Evolutionary conservation across 2,797 vertebrate species (phyloP).

Genomic region (Gila robusta): DNA sequence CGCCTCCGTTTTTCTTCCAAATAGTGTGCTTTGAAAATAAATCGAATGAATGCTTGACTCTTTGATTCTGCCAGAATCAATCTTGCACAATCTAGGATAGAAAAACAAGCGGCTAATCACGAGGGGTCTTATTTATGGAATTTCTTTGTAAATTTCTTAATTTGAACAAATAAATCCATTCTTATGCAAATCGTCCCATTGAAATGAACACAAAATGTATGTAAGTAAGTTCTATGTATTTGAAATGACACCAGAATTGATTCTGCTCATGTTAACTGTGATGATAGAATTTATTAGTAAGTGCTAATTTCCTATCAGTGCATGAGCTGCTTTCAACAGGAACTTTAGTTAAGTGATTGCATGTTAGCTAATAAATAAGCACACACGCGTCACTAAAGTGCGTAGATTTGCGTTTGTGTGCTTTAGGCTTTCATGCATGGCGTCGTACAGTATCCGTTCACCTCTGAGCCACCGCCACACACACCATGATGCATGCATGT

Average conservation of each 20-base stretch:
- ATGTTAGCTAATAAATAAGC: background rate
- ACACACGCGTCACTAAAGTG: background rate
- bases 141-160: background rate
- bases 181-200: background rate
- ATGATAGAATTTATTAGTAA: background rate
- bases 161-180: background rate
- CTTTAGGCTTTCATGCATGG: background rate
- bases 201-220: background rate
- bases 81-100: background rate
- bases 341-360: background rate
- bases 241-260: background rate
- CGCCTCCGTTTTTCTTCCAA: background rate
- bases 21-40: slow-evolving; percentile 1
- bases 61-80: background rate
- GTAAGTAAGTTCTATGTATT: background rate
- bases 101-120: background rate
- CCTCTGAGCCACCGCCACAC: background rate
- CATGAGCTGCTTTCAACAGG: background rate
- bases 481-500: background rate
- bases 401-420: background rate
- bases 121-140: background rate
- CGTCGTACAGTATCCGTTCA: background rate
- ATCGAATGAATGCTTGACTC: background rate
- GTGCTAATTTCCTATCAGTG: background rate
- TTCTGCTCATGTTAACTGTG: background rate